Evolutionary conservation across 2,113 vertebrate species (phyloP), one percentile per base, ranked within the genome.

Genomic region (Lampris megalopsis): DNA sequence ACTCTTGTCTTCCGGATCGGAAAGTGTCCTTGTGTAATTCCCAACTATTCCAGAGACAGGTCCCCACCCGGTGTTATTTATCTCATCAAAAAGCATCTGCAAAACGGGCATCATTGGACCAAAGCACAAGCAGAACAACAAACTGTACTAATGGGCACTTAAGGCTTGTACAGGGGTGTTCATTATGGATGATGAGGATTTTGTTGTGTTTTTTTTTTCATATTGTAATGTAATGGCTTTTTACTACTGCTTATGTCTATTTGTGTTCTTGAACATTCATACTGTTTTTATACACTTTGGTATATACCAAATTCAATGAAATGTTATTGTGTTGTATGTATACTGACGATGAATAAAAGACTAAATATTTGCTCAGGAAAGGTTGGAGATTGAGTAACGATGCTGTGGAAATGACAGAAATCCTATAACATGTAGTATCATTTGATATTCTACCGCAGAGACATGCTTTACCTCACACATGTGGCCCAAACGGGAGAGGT

Each of bases 341-440:
- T 78, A 79, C 65, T 3, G 85, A 89, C 80, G 85, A 83, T 83
- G 71, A 90, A 91, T 79, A 84, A 86, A 88, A 83, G 70, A 76
- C 49, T 60, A 77, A 86, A 70, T 85, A 90, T 90, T 92, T 89
- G 90, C 92, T 92, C 91, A 91, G 90, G 93, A 92, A 91, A 73
- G 71, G 62, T 76, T 69, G 62, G 71, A 89, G 83, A 84, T 72
- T 88, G 62, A 88, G 90, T 90, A 85, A 91, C 88, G 76, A 77
- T 74, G 66, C 67, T 75, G 77, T 81, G 37, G 71, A 91, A 92
- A 91, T 72, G 73, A 77, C 76, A 80, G 73, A 67, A 60, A 78
- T 82, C 60, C 63, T 79, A 59, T 88, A 77, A 71, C 50, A 89
- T 83, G 54, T 83, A 86, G 54, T 83, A 86, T 87, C 64, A 84